Evolutionary conservation across 2,888 invertebrate species (phyloP).

Genomic region (Parapristionchus giblindavisi): DNA sequence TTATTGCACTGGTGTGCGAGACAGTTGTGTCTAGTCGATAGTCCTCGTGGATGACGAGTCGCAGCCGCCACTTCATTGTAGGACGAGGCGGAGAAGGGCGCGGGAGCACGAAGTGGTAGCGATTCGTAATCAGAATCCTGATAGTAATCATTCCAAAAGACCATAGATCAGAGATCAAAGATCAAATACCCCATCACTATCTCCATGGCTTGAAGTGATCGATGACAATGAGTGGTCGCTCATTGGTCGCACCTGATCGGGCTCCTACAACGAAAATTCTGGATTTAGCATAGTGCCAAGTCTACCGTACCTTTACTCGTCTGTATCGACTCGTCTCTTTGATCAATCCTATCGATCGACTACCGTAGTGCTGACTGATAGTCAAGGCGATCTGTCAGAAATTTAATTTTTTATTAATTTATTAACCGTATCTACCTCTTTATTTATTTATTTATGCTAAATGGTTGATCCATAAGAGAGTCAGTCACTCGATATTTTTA

Average conservation of each 20-base stretch:
- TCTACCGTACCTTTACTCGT: constrained; percentile 24
- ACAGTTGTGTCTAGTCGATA: too few relatives aligned
- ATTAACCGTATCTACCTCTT: too few relatives aligned
- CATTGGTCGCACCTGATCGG: background rate
- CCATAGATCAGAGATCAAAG: background rate
- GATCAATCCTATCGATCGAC: background rate
- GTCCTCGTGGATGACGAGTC: too few relatives aligned
- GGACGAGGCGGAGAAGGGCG: constrained; percentile 25
- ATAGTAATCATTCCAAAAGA: background rate
- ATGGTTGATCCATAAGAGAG: too few relatives aligned
- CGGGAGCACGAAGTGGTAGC: constrained; percentile 23
- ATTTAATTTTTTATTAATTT: too few relatives aligned
- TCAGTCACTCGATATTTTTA: too few relatives aligned
- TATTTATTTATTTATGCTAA: too few relatives aligned
- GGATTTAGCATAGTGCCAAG: too few relatives aligned
- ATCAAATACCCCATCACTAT: constrained; percentile 27
- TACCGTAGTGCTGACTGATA: constrained; percentile 31
- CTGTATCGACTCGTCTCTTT: constrained; percentile 34
- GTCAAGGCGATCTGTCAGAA: constrained; percentile 24
- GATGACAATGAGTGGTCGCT: constrained; percentile 22
- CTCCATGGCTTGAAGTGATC: constrained; percentile 16
- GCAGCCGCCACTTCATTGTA: constrained; percentile 20
- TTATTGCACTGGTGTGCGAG: constrained; percentile 33
- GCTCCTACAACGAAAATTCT: too few relatives aligned
- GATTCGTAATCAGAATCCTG: constrained; percentile 38